A percentile compares a stretch with the other conserved stretches of the same genome.
phyloP scores from a whole-genome alignment of 2,888 invertebrate species.

The Pteria penguin region DNA sequence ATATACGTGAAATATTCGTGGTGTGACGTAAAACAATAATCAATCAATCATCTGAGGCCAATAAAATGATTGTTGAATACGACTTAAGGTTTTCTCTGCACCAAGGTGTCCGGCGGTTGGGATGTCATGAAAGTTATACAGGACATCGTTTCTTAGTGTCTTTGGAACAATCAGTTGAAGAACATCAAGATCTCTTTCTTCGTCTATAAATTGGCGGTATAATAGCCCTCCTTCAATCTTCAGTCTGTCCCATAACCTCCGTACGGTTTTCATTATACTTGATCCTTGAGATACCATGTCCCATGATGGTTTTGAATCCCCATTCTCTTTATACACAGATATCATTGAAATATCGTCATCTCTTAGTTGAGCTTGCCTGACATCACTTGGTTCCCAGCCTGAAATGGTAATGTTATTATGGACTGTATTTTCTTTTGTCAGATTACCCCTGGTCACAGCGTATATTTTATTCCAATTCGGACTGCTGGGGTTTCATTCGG shows the following conservation, averaged over 20 bases:
- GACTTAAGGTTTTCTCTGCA: constrained; percentile 7
- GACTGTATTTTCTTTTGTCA: not conserved
- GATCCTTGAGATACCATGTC: not conserved
- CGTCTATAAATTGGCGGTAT: not conserved
- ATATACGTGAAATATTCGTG: too few species aligned
- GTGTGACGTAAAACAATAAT: too few species aligned
- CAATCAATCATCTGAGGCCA: too few species aligned
- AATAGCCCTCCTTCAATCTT: not conserved
- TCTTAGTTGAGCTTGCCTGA: not conserved
- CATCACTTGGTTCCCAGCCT: not conserved
- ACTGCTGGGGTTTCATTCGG: too few species aligned
- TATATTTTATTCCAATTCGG: not conserved
- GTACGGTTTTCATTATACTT: constrained; percentile 3
- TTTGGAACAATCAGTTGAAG: constrained; percentile 17
- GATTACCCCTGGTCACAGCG: not conserved
- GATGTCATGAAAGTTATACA: constrained; percentile 12
- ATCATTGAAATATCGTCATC: not conserved
- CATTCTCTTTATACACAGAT: not conserved
- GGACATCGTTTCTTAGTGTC: too few species aligned
- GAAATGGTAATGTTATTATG: not conserved
- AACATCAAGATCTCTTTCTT: not conserved
- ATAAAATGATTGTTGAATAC: constrained; percentile 13
- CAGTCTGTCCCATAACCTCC: constrained; percentile 21
- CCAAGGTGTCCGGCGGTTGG: constrained; percentile 11
- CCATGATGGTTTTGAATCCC: not conserved